Base-by-base conservation (phyloP, 1,140 invertebrate genomes). In the Dysdera silvatica region DNA sequence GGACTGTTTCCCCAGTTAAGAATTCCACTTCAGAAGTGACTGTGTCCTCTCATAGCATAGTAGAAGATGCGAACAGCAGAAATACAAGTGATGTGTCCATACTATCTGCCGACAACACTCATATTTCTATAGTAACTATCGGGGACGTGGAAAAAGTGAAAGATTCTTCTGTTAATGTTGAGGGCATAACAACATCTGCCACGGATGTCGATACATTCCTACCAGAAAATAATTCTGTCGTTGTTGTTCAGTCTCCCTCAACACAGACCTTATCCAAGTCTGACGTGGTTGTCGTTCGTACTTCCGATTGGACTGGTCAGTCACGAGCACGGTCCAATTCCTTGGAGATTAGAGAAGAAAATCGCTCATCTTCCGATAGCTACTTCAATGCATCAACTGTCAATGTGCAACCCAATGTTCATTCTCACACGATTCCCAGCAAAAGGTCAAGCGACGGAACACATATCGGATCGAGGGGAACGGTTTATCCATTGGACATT, bases 111-210 rank as follows among this genome's bases (percentile, higher is more conserved):
- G 58, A 61, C 37, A 58, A 60, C 43, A 91, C 87, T 75, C 88
- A 93, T 73, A 87, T 92, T 29, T 92, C 89, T 2, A 89, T 93
- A 29, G 89, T 93, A 29, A 89, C 87, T 6, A 88, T 93, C 2
- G 89, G 88, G 59, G 87, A 88, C 65, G 84, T 87, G 66, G 58
- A 61, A 28, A 33, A 65, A 62, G 61, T 65, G 4, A 65, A 63
- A 60, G 68, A 67, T 47, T 65, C 61, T 26, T 67, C 68, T 23
- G 56, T 65, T 16, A 57, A 58, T 52, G 58, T 68, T 12, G 65
- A 67, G n/a, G 67, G 62, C 4, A 65, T 65, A 37, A 65, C 65
- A 6, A 69, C 58, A 18, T 61, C 33, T 28, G 52, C 67, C 29
- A 67, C 65, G 16, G 63, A 66, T 55, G 67, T 68, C 1, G 67